Percentiles rank a stretch among this genome's conserved stretches.
Evolutionary conservation across 1,140 invertebrate species (phyloP).

Genomic region (Eubasilissa regina): DNA sequence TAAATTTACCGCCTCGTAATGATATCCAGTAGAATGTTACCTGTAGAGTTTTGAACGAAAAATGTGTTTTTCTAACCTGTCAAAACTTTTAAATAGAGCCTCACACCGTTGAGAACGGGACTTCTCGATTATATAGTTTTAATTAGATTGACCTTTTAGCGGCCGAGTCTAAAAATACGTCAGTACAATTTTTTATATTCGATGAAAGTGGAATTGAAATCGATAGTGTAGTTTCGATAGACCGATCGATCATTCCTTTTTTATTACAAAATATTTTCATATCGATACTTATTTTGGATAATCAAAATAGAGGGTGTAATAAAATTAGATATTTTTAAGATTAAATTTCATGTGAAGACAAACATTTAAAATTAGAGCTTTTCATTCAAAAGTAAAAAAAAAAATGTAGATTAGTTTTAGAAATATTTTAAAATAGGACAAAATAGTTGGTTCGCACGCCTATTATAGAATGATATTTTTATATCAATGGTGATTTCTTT

Average conservation of each 20-base stretch:
- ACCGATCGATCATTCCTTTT: not conserved
- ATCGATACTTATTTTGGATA: slow-evolving; percentile 5
- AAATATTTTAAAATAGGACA: not conserved
- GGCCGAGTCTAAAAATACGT: not conserved
- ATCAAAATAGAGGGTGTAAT: slow-evolving; percentile 27
- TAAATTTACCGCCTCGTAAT: not conserved
- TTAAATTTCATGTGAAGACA: slow-evolving; percentile 3
- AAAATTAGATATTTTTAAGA: slow-evolving; percentile 1
- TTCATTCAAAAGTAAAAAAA: slow-evolving; percentile 3
- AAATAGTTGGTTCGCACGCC: not conserved
- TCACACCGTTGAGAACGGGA: slow-evolving; percentile 17
- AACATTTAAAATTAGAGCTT: slow-evolving; percentile 12
- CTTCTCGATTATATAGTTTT: not conserved
- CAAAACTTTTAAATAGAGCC: not conserved
- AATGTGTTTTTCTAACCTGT: slow-evolving; percentile 20
- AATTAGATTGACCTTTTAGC: slow-evolving; percentile 5
- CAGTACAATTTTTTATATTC: not conserved
- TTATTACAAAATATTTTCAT: slow-evolving; percentile 21
- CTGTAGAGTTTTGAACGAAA: slow-evolving; percentile 23
- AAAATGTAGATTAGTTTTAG: slow-evolving; percentile 11
- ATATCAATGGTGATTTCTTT: slow-evolving; percentile 1
- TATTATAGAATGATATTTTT: slow-evolving; percentile 5
- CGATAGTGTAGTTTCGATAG: slow-evolving; percentile 2
- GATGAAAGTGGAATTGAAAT: slow-evolving; percentile 6
- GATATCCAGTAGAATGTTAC: slow-evolving; percentile 8